Evolutionary conservation across 2,888 invertebrate species (phyloP).

Genomic region (Scrobipalpa costella): DNA sequence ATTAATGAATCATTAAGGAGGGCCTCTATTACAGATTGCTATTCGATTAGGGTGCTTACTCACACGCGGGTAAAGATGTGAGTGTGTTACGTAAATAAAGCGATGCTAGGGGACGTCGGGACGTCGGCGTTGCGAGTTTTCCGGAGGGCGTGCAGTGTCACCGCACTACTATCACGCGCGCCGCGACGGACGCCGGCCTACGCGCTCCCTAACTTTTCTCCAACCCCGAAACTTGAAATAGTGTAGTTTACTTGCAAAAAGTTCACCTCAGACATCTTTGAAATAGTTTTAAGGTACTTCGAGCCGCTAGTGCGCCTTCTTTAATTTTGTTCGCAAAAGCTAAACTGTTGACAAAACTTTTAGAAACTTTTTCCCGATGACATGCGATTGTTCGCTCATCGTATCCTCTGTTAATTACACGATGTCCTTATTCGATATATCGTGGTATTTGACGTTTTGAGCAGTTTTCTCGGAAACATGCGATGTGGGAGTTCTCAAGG

Average conservation of each 20-base stretch:
- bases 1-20: slow-evolving; percentile 74
- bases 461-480: slow-evolving; percentile 67
- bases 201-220: slow-evolving; percentile 56
- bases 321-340: background rate
- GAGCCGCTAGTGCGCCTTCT: background rate
- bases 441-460: slow-evolving; percentile 65
- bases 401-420: slow-evolving; percentile 51
- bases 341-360: slow-evolving; percentile 15
- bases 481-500: slow-evolving; percentile 68
- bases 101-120: slow-evolving; percentile 54
- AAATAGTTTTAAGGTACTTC: background rate
- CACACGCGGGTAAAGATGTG: slow-evolving; percentile 44
- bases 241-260: slow-evolving; percentile 19
- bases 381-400: slow-evolving; percentile 36
- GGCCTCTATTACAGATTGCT: slow-evolving; percentile 62
- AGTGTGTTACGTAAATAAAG: slow-evolving; percentile 34
- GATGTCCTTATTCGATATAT: slow-evolving; percentile 64
- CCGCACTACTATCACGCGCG: slow-evolving; percentile 73
- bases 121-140: slow-evolving; percentile 68
- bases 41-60: slow-evolving; percentile 60
- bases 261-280: background rate
- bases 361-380: slow-evolving; percentile 10
- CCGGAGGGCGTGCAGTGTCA: slow-evolving; percentile 65
- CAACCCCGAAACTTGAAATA: slow-evolving; percentile 33
- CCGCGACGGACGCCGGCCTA: slow-evolving; percentile 71